phyloP scores from a whole-genome alignment of 2,888 invertebrate species.

The Harpalus rubripes region DNA sequence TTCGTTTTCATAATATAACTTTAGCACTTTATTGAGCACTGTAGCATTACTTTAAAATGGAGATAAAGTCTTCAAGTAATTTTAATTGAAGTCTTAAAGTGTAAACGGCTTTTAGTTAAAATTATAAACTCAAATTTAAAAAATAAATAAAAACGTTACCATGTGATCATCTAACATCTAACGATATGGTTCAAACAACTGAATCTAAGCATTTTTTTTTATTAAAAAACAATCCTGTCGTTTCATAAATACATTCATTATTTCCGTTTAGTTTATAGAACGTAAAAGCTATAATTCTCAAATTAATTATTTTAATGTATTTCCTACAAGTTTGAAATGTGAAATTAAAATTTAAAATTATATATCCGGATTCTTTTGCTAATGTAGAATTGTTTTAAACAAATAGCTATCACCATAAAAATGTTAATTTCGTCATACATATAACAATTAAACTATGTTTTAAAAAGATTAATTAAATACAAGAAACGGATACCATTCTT shows the following conservation, averaged over 20 bases:
- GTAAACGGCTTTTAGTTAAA: no score
- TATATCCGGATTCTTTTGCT: neutral
- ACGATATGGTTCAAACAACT: no score
- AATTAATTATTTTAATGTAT: neutral
- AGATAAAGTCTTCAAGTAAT: no score
- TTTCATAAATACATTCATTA: neutral
- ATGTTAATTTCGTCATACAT: constrained; percentile 5
- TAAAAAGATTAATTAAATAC: constrained; percentile 38
- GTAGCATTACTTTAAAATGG: no score
- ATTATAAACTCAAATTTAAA: no score
- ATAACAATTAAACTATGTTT: constrained; percentile 15
- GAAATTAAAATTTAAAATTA: neutral
- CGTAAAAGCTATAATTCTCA: neutral
- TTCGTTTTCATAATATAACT: no score
- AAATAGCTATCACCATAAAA: neutral
- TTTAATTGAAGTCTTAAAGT: no score
- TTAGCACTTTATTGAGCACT: no score
- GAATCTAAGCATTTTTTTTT: no score
- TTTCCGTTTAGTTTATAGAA: neutral
- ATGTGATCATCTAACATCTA: no score
- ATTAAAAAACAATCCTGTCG: no score
- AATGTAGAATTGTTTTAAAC: neutral
- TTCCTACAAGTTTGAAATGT: neutral
- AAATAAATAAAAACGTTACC: no score
- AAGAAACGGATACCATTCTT: constrained; percentile 40